These are phyloP conservation scores for Orgyia antiqua DNA, from an alignment of 2,888 invertebrate genomes.

Conservation along the genomic window DNA sequence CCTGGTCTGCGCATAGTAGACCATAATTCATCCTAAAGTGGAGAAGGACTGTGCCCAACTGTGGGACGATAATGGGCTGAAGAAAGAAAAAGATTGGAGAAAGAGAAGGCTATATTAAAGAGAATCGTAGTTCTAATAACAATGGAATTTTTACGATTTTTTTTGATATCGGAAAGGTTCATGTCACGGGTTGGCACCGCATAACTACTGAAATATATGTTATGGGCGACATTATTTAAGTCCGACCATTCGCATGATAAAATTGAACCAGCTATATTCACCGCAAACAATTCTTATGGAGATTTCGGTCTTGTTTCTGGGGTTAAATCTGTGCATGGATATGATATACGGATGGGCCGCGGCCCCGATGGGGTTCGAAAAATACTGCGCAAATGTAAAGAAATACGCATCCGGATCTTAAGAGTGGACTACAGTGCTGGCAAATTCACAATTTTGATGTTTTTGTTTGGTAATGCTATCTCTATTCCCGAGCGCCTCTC, in stretches of 20 bases:
- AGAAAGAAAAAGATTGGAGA: no score
- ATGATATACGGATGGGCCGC: constrained; percentile 58
- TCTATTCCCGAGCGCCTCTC: no score
- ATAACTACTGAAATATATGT: constrained; percentile 53
- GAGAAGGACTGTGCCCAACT: no score
- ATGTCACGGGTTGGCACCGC: constrained; percentile 52
- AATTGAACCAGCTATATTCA: constrained; percentile 69
- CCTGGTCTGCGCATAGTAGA: no score
- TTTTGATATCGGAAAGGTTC: constrained; percentile 47
- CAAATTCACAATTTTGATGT: no score
- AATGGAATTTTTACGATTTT: constrained; percentile 28
- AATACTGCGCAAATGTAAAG: constrained; percentile 41
- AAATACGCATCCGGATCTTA: constrained; percentile 32
- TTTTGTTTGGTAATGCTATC: no score
- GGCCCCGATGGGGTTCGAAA: constrained; percentile 37
- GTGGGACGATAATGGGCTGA: no score
- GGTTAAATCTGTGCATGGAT: constrained; percentile 65
- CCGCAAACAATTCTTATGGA: constrained; percentile 73
- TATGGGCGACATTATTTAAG: constrained; percentile 68
- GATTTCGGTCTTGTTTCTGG: constrained; percentile 70
- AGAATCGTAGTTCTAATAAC: constrained; percentile 33
- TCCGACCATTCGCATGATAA: constrained; percentile 74
- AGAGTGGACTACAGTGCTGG: no score
- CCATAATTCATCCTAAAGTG: no score
- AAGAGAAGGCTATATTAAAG: constrained; percentile 43